Base-by-base conservation (phyloP, 1,140 invertebrate species). In the Planococcus citri region DNA sequence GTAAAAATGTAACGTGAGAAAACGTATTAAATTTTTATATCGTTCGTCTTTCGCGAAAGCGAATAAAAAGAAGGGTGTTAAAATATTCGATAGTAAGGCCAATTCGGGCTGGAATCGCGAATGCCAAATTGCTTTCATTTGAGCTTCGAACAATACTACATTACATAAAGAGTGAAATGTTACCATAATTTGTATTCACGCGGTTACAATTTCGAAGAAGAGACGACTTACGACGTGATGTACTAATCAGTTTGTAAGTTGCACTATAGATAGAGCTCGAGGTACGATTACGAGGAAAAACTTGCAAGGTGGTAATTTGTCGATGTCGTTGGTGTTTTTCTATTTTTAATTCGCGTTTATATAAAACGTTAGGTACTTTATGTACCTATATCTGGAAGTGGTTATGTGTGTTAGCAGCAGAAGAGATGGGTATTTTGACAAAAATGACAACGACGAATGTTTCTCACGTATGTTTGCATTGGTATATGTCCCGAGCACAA, bases 381-480 rank as follows among this genome's bases (percentile, higher is more conserved):
- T n/a, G n/a, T n/a, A n/a, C n/a, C n/a, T n/a, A n/a, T n/a, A 33
- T 33, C 29, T 33, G 29, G 12, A 33, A 6, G 12, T 12, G 29
- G 29, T 33, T 3, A 12, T 12, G 29, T n/a, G n/a, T n/a, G n/a
- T n/a, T n/a, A n/a, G n/a, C n/a, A 33, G 12, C 12, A 33, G 29
- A 6, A 33, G 29, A 33, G 29, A 3, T 33, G 41, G 41, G 41
- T 64, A 64, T 64, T 64, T 64, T 64, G 60, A 64, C 22, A 25
- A 64, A 58, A 64, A 25, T 64, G 60, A 25, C 60, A 64, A 20
- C n/a, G n/a, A n/a, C 21, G 25, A 24, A 4, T 10, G 10, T 25
- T 64, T 64, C 60, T 64, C 60, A 64, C 25, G 60, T 25, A 64
- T 64, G 60, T 22, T 58, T 58, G 51, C 51, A 4, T 4, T 4